A percentile compares a stretch with the other conserved stretches of the same genome.
phyloP scores from a whole-genome alignment of 2,113 vertebrate species.

The Ctenomys sociabilis region DNA sequence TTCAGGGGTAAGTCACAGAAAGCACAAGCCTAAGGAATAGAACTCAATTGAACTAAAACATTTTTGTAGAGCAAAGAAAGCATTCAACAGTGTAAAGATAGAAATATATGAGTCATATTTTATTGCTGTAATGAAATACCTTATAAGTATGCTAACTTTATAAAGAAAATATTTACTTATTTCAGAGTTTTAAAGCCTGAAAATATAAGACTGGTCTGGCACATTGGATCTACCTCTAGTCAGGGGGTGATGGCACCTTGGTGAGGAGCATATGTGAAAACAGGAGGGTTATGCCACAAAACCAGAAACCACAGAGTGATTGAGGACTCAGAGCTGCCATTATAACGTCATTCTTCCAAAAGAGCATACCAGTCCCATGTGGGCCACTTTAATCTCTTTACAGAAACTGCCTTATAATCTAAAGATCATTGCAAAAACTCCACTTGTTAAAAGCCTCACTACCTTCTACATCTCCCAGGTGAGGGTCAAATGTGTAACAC shows the following conservation, averaged over 20 bases:
- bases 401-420: neutral
- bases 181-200: neutral
- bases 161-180: neutral
- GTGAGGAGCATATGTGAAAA: neutral
- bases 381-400: neutral
- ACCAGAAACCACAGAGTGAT: neutral
- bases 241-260: too few species aligned
- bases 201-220: neutral
- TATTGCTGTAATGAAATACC: neutral
- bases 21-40: neutral
- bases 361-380: neutral
- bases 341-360: too few species aligned
- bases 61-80: neutral
- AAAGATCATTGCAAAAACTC: fast-evolving
- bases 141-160: neutral
- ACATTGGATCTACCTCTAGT: neutral
- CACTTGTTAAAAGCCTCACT: neutral
- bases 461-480: neutral
- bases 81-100: neutral
- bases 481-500: neutral
- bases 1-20: neutral
- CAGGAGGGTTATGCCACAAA: neutral
- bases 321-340: too few species aligned
- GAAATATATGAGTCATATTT: neutral
- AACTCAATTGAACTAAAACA: neutral